Conservation (phyloP, 2,797 vertebrate genomes). For the Eulemur rubriventer region DNA sequence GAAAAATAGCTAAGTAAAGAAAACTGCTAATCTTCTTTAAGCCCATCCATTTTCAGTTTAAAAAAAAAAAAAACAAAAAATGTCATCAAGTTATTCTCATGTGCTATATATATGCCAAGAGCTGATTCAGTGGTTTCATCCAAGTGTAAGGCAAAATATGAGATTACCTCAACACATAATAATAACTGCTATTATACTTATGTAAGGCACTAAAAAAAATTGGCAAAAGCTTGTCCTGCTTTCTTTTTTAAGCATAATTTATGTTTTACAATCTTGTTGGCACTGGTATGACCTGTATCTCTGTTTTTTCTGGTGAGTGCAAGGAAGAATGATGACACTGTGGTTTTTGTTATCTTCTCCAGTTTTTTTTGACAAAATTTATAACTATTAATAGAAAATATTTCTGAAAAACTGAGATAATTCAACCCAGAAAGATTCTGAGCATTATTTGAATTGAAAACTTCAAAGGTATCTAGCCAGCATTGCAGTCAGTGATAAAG, state of each 20-base stretch:
- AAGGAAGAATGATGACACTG: background rate
- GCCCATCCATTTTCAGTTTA: background rate
- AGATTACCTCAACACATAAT: background rate
- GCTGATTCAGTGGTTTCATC: background rate
- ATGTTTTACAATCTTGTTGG: background rate
- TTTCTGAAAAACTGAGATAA: background rate
- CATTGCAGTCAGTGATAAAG: background rate
- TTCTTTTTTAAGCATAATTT: background rate
- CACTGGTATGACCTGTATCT: background rate
- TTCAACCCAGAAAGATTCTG: background rate
- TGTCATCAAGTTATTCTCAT: background rate
- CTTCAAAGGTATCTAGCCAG: background rate
- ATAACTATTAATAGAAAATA: background rate
- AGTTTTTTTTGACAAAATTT: background rate
- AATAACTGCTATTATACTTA: background rate
- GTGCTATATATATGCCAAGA: background rate
- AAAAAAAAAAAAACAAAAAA: background rate
- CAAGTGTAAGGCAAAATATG: conserved; percentile 5
- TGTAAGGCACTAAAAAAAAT: background rate
- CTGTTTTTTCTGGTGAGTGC: background rate
- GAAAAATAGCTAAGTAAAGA: background rate
- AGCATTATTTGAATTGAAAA: background rate
- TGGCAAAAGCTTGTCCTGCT: background rate
- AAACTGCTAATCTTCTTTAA: background rate
- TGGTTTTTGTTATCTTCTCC: background rate